Conservation (phyloP, 92 coral and sea anemone species). For the Palythoa caribaeorum region DNA sequence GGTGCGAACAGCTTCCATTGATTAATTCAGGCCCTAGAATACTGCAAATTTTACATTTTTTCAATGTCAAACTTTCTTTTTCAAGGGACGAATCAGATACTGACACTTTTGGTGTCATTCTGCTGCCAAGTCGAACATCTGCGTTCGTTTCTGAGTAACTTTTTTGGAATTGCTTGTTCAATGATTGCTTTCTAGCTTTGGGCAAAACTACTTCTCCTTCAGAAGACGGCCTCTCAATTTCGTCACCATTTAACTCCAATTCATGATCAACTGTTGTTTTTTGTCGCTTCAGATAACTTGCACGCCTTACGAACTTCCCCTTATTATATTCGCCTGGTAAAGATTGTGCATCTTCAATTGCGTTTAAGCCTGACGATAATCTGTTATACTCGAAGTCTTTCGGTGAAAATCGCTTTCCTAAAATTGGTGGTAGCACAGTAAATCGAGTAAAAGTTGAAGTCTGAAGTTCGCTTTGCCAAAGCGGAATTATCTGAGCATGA, state of each 20-base stretch:
- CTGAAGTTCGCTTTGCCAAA: conserved; percentile 43
- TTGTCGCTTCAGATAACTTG: conserved; percentile 24
- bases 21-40: conserved; percentile 22
- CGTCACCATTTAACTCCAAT: neutral
- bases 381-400: conserved; percentile 14
- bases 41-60: conserved; percentile 43
- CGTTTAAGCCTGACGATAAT: conserved; percentile 15
- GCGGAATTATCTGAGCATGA: conserved; percentile 35
- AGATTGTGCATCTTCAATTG: neutral
- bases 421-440: conserved; percentile 84
- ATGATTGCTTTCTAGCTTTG: conserved; percentile 6
- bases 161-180: neutral
- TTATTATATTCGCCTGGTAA: neutral
- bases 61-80: neutral
- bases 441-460: conserved; percentile 73
- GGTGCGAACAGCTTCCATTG: conserved; percentile 37
- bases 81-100: conserved; percentile 28
- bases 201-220: neutral
- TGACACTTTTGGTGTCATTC: neutral
- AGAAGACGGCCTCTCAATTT: neutral
- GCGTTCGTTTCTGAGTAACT: conserved; percentile 39
- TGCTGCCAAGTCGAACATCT: neutral
- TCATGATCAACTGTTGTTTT: conserved; percentile 3
- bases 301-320: neutral
- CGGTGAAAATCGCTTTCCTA: conserved; percentile 29